Conservation (phyloP, 2,113 vertebrate genomes). For the Gnathochromis pfefferi region DNA sequence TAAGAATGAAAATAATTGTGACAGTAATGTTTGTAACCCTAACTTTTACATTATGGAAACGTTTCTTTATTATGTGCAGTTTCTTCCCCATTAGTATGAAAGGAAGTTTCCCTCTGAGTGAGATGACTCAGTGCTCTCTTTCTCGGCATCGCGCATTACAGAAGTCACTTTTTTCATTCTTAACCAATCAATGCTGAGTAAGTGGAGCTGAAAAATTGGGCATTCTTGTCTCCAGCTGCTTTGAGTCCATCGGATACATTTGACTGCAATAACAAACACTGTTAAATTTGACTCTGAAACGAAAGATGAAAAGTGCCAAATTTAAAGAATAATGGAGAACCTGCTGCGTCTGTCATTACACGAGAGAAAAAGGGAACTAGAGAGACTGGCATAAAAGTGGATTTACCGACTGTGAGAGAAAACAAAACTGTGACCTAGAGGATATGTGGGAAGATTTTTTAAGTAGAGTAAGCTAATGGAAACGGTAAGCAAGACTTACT, state of each 20-base stretch:
- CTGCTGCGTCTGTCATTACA: not conserved
- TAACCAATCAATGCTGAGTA: slow-evolving; percentile 15
- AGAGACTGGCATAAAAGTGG: not conserved
- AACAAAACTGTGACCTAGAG: not conserved
- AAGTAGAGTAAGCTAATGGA: not conserved
- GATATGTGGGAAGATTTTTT: not conserved
- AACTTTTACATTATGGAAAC: not conserved
- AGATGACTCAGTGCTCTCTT: not conserved
- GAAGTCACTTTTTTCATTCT: slow-evolving; percentile 4
- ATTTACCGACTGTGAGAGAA: not conserved
- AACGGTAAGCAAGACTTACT: not conserved
- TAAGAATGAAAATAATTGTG: not conserved
- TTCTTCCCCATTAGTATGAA: not conserved
- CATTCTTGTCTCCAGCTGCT: slow-evolving; percentile 20
- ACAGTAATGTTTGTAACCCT: not conserved
- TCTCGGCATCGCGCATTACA: not conserved
- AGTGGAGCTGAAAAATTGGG: slow-evolving; percentile 16
- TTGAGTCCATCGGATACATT: slow-evolving; percentile 8
- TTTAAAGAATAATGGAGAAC: not conserved
- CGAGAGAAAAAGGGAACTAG: not conserved
- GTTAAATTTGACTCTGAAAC: slow-evolving; percentile 33
- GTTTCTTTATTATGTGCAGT: not conserved
- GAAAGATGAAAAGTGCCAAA: slow-evolving; percentile 21
- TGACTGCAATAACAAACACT: slow-evolving; percentile 50
- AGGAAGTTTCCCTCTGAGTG: not conserved